Evolutionary conservation across 2,113 vertebrate genomes (phyloP).

Genomic region (Nothoprocta perdicaria): DNA sequence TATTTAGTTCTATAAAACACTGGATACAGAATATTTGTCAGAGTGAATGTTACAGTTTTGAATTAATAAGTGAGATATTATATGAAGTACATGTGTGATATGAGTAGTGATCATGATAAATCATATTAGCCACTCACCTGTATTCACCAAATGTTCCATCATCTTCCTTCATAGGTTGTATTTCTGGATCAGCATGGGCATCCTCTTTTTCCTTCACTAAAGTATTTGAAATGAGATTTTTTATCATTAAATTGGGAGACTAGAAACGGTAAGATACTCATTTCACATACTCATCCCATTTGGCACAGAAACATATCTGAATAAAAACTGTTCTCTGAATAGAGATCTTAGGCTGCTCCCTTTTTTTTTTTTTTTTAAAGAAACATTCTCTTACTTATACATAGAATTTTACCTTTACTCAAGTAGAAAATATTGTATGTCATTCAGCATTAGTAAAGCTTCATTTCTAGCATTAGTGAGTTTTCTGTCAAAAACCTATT

Average conservation of each 20-base stretch:
- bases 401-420: neutral
- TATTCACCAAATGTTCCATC: constrained; percentile 98
- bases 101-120: neutral
- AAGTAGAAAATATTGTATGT: neutral
- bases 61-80: constrained; percentile 7
- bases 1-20: neutral
- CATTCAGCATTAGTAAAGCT: neutral
- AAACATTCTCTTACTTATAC: neutral
- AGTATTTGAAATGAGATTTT: constrained; percentile 51
- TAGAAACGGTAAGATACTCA: neutral
- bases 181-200: constrained; percentile 96
- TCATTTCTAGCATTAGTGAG: neutral
- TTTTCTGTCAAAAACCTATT: neutral
- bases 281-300: neutral
- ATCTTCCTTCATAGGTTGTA: constrained; percentile 99
- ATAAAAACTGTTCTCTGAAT: neutral
- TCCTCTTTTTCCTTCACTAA: constrained; percentile 99
- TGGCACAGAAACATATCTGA: neutral
- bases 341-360: neutral
- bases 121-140: constrained; percentile 85
- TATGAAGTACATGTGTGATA: neutral
- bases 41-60: neutral
- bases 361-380: neutral
- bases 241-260: neutral
- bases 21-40: neutral